Conservation (phyloP, 1,140 invertebrate species). For the Adoxophyes honmai region DNA sequence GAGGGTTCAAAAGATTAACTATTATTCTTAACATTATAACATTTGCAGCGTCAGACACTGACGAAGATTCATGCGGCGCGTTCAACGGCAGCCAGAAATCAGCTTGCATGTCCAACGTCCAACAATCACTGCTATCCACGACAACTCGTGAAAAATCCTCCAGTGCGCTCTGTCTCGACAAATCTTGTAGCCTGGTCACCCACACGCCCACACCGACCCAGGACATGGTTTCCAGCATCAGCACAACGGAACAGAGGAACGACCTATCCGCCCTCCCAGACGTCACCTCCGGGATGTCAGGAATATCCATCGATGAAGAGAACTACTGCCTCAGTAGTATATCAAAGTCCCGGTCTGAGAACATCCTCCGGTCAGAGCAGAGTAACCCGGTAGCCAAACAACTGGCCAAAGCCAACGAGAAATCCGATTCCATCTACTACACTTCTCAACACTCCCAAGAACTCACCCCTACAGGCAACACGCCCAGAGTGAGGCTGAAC, state of each 20-base stretch:
- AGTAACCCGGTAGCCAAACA: constrained; percentile 54
- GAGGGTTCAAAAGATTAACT: no score
- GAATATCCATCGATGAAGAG: constrained; percentile 73
- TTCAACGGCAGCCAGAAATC: constrained; percentile 73
- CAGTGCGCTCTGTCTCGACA: constrained; percentile 68
- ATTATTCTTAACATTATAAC: no score
- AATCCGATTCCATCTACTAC: constrained; percentile 73
- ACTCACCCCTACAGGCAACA: constrained; percentile 56
- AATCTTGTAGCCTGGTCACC: constrained; percentile 65
- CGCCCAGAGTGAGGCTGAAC: constrained; percentile 49
- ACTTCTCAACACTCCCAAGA: constrained; percentile 69
- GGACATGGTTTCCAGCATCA: constrained; percentile 76
- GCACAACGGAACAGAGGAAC: constrained; percentile 69
- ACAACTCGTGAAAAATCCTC: constrained; percentile 66
- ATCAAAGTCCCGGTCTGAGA: constrained; percentile 71
- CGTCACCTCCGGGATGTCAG: constrained; percentile 69
- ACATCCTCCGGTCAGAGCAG: constrained; percentile 69
- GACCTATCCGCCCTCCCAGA: constrained; percentile 68
- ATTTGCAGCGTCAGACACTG: constrained; percentile 66
- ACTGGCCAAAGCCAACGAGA: constrained; percentile 46
- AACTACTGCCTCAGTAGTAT: constrained; percentile 67
- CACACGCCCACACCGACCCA: constrained; percentile 74
- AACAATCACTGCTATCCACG: constrained; percentile 63
- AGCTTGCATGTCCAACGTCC: constrained; percentile 66
- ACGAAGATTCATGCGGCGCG: constrained; percentile 69